Base-by-base conservation (phyloP, 2,888 invertebrate species). In the Epiblema foenella region DNA sequence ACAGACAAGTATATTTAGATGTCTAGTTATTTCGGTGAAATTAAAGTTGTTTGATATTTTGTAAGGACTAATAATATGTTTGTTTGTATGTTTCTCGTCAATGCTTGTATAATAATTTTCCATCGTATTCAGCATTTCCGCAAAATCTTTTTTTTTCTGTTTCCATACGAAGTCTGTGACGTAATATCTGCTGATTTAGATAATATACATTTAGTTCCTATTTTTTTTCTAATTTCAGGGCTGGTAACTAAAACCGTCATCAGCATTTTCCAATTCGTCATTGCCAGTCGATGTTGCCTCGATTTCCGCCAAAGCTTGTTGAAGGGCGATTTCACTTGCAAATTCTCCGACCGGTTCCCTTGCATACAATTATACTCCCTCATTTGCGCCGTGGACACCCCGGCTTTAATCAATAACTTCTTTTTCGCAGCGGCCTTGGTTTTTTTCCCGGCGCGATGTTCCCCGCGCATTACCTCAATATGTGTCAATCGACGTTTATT, bases 401-500 rank as follows among this genome's bases (percentile, higher is more conserved):
- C 89, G 88, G 86, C 87, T 93, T 93, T 92, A 93, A 93, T 93
- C 93, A 93, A 93, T 93, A 93, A 93, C 88, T 93, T 93, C 93
- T 93, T 93, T 92, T 93, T 90, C 88, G 85, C 90, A 87, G 90
- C 91, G 93, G 89, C 93, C 93, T 93, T 93, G 89, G 88, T 89
- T 91, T 92, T 93, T 91, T 85, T 81, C 86, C 83, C 91, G 91
- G 92, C 93, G 93, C 91, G 89, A 90, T 89, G 88, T 86, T 89
- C 88, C 90, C 89, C 92, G 93, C 93, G 93, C 81, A 88, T 89
- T 90, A 85, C 88, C 83, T 88, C 86, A 87, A 89, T 90, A 91
- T 89, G 88, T 91, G 91, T 90, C 91, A 93, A 91, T 89, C 86
- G 87, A 83, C 79, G 75, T 84, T 87, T 87, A 89, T 88, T 86